Percentiles rank a stretch among this genome's conserved stretches.
Evolutionary conservation across 2,113 vertebrate genomes (phyloP).

Genomic region (Sisor rabdophorus): DNA sequence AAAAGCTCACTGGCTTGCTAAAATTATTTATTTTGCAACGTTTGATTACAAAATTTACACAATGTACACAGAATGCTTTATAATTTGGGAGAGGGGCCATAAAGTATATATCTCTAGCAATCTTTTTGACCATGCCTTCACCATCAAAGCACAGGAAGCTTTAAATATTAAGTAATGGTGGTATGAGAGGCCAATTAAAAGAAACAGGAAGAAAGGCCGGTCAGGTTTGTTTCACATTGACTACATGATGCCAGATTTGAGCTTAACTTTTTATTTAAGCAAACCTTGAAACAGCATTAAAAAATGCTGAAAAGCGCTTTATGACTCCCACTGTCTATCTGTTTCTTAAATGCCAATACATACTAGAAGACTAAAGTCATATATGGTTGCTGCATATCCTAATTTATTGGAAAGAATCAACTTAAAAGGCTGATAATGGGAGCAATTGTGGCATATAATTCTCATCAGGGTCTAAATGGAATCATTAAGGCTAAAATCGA

Average conservation of each 20-base stretch:
- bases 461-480: constrained; percentile 56
- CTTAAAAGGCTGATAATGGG: constrained; percentile 70
- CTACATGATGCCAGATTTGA: constrained; percentile 30
- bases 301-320: background rate
- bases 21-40: background rate
- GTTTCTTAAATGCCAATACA: background rate
- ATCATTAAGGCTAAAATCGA: constrained; percentile 57
- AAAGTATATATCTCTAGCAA: constrained; percentile 5
- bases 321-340: constrained; percentile 14
- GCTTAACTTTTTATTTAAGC: constrained; percentile 10
- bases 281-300: background rate
- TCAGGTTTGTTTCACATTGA: constrained; percentile 25
- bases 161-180: constrained; percentile 35
- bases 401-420: constrained; percentile 60
- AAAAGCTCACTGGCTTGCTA: background rate
- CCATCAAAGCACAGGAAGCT: constrained; percentile 43
- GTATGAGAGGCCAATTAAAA: constrained; percentile 29
- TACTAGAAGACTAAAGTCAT: constrained; percentile 35
- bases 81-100: background rate
- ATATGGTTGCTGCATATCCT: constrained; percentile 67
- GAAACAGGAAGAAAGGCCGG: constrained; percentile 21
- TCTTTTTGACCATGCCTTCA: constrained; percentile 22
- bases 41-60: background rate
- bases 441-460: constrained; percentile 64
- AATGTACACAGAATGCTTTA: background rate